Evolutionary conservation across 1,140 invertebrate species (phyloP), one percentile per base, ranked within the genome.

Genomic region (Lanistes nyassanus): DNA sequence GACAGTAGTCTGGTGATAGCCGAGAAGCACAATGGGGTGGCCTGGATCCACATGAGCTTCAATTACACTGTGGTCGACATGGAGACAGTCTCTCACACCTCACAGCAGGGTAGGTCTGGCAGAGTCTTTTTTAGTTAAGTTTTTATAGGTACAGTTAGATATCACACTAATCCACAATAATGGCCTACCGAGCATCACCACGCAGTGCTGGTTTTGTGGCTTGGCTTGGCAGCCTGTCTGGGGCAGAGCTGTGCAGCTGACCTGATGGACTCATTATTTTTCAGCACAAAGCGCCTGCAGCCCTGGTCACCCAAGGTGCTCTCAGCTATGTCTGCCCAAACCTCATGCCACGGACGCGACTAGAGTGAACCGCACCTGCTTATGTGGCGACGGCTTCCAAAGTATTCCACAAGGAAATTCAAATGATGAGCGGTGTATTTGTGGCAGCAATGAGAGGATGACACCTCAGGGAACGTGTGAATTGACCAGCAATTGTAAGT

Each of bases 1-100:
- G 92, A 94, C 19, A 88, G 93, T 55, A 92, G 93, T 5, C 92
- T 93, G 58, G 93, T 97, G 78, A 94, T 95, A 80, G 93, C 94
- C 0, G 93, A 95, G 82, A 96, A 96, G 84, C 92, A 94, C 84
- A 91, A 91, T 72, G 94, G 94, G 1, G 90, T 91, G 0, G 89
- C 95, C 0, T 36, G 60, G 47, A 7, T 6, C 60, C 91, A 92
- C 29, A 91, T 92, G 39, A 80, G 78, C 34, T 88, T 95, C 13
- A 82, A 16, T 60, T 29, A 26, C 0, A 93, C 93, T 21, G 85
- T 96, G 6, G 95, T 96, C 93, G 95, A 96, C 87, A 84, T 97
- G 39, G 97, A 96, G 88, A 92, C 91, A 58, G 75, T 93, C 80
- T 93, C 93, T 0, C 93, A 94, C 81, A 92, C 92, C 58, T 79